Percentiles rank a stretch among this genome's conserved stretches.
Evolutionary conservation across 2,888 invertebrate genomes (phyloP).

Genomic region (Agrochola litura): DNA sequence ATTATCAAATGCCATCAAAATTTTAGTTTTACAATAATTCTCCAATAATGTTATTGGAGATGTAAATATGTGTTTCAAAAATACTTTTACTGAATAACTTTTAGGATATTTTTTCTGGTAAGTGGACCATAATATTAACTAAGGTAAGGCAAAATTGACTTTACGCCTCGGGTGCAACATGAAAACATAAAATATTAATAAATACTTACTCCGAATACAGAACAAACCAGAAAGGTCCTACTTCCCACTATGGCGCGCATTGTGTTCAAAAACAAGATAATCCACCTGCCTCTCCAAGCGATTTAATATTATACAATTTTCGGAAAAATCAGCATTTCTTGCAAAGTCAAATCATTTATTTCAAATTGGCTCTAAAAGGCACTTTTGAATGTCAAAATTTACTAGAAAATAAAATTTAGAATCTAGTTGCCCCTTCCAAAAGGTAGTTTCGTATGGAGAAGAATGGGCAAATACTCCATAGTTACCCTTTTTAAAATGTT

Average conservation of each 20-base stretch:
- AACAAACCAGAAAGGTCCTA: not conserved
- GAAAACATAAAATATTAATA: not conserved
- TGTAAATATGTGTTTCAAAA: slow-evolving; percentile 52
- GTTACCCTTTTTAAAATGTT: no score
- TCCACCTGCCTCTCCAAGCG: no score
- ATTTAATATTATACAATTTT: no score
- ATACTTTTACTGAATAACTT: slow-evolving; percentile 6
- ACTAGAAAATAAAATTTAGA: not conserved
- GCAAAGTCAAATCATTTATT: no score
- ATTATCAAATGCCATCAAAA: slow-evolving; percentile 43
- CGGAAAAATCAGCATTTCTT: not conserved
- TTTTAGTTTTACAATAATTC: slow-evolving; percentile 46
- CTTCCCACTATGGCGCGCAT: no score
- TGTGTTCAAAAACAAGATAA: not conserved
- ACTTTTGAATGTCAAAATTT: not conserved
- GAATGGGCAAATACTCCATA: no score
- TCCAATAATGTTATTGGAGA: slow-evolving; percentile 6
- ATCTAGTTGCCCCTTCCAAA: no score
- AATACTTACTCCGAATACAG: not conserved
- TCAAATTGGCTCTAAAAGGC: no score
- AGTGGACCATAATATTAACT: slow-evolving; percentile 6
- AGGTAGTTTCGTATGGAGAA: no score
- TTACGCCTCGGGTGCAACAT: not conserved
- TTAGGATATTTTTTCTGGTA: slow-evolving; percentile 32
- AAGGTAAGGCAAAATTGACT: not conserved